These are phyloP conservation scores for Athalia circularis DNA, from an alignment of 2,888 invertebrate genomes.

Conservation along the genomic window DNA sequence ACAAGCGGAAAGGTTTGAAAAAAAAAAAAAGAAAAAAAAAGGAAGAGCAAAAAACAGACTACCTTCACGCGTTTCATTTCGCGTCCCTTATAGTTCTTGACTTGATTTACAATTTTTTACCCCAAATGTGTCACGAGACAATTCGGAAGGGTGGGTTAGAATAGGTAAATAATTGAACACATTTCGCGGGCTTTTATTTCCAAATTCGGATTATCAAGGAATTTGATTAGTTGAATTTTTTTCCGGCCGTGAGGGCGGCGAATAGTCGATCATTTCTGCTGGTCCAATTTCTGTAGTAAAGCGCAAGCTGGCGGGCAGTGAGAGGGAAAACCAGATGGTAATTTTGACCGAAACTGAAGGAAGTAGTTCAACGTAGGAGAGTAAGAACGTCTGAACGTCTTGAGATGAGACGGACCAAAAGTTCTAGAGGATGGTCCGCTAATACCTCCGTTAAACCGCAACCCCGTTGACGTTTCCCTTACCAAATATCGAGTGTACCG, in stretches of 20 bases:
- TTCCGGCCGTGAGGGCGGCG: no score
- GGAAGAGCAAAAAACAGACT: not conserved
- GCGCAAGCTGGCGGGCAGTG: no score
- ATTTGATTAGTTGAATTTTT: no score
- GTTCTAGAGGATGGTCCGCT: constrained; percentile 1
- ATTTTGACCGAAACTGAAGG: no score
- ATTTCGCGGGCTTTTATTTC: not conserved
- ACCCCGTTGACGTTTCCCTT: constrained; percentile 15
- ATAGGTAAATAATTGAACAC: not conserved
- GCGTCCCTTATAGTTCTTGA: not conserved
- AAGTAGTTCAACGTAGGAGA: not conserved
- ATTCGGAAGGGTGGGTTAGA: not conserved
- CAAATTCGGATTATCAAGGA: no score
- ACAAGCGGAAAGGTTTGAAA: no score
- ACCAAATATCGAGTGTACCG: constrained; percentile 30
- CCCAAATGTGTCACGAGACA: not conserved
- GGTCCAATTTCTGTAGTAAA: no score
- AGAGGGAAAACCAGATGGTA: no score
- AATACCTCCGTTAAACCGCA: constrained; percentile 26
- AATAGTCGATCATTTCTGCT: no score
- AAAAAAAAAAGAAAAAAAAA: not conserved
- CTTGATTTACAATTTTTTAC: constrained; percentile 33
- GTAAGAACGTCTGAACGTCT: not conserved
- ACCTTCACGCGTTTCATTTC: not conserved
- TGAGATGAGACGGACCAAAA: constrained; percentile 24